These are phyloP conservation scores for Muntiacus muntjak DNA, from an alignment of 2,113 vertebrate genomes.

Conservation along the genomic window DNA sequence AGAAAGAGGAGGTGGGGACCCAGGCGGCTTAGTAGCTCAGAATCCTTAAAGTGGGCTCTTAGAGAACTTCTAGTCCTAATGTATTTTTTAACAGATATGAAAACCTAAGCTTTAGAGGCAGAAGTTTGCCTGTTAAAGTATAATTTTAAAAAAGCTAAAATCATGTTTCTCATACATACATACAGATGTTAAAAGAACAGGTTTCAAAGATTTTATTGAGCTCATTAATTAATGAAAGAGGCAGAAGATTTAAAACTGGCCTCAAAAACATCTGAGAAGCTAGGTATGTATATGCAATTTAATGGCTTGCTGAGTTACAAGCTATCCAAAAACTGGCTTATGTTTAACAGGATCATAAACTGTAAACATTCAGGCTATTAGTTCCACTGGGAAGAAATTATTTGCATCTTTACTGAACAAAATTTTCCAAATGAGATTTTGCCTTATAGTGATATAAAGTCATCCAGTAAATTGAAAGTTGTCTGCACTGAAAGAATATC, in stretches of 20 bases:
- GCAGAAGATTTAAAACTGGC: not conserved
- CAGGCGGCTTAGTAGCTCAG: not conserved
- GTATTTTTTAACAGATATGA: not conserved
- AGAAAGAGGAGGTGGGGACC: not conserved
- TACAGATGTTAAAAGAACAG: not conserved
- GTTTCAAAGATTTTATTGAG: slow-evolving; percentile 1
- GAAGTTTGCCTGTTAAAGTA: not conserved
- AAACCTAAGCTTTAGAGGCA: not conserved
- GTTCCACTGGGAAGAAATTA: not conserved
- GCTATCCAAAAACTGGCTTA: not conserved
- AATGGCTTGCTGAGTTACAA: not conserved
- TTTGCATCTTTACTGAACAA: not conserved
- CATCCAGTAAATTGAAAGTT: not conserved
- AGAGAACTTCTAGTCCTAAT: not conserved
- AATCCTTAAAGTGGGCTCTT: not conserved
- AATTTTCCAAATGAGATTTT: slow-evolving; percentile 9
- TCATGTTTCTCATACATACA: not conserved
- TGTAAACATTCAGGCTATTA: not conserved
- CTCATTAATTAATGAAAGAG: slow-evolving; percentile 12
- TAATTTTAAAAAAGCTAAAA: slow-evolving; percentile 28
- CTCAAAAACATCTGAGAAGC: not conserved
- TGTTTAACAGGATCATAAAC: slow-evolving; percentile 17
- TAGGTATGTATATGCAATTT: not conserved
- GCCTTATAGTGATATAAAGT: not conserved
- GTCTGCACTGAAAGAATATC: not conserved